These are phyloP conservation scores for Heliopora coerulea DNA, from an alignment of 92 coral and sea anemone genomes.

Conservation along the genomic window DNA sequence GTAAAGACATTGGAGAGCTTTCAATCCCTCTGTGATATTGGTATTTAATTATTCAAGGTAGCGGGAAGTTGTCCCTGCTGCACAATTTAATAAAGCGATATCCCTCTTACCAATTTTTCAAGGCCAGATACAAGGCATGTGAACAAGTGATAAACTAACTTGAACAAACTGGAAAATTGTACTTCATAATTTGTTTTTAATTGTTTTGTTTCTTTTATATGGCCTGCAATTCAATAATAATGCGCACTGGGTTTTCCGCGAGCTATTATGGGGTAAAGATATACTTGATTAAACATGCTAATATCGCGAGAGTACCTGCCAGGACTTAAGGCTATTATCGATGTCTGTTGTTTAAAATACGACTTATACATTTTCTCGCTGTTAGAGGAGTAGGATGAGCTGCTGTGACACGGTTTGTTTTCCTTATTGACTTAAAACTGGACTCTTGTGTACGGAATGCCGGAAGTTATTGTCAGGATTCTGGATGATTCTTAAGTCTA, in stretches of 20 bases:
- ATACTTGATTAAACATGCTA: slow-evolving; percentile 46
- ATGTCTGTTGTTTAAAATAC: slow-evolving; percentile 7
- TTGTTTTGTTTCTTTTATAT: no score
- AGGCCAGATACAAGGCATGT: background rate
- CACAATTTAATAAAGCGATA: background rate
- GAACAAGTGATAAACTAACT: background rate
- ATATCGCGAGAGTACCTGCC: slow-evolving; percentile 18
- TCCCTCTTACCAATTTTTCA: background rate
- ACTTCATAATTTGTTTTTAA: no score
- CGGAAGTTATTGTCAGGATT: slow-evolving; percentile 6
- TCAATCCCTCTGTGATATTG: background rate
- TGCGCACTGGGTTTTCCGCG: slow-evolving; percentile 16
- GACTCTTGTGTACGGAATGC: background rate
- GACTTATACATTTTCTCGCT: background rate
- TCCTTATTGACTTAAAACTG: background rate
- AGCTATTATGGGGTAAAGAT: slow-evolving; percentile 21
- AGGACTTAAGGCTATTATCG: slow-evolving; percentile 1
- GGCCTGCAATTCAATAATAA: no score
- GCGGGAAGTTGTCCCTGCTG: slow-evolving; percentile 23
- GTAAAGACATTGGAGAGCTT: slow-evolving; percentile 10
- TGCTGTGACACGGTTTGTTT: background rate
- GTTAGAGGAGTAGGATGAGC: background rate
- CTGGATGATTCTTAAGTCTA: slow-evolving; percentile 11
- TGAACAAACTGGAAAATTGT: background rate
- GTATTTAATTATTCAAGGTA: slow-evolving; percentile 23